Conservation (phyloP, 2,888 invertebrate species). For the Eupithecia vulgata region DNA sequence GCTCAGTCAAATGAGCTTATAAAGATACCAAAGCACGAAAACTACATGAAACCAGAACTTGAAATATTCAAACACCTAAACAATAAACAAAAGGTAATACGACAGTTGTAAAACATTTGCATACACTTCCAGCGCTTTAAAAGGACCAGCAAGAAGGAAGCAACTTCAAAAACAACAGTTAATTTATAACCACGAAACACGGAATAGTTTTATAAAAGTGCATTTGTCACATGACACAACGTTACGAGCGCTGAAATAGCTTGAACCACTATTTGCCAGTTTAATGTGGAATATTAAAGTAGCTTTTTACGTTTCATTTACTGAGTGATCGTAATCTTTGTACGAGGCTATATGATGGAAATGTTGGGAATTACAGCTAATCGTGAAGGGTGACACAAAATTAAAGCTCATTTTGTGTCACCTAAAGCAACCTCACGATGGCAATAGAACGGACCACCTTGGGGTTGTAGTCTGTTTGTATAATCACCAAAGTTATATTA, state of each 20-base stretch:
- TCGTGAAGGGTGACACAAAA: slow-evolving; percentile 7
- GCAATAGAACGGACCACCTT: neutral
- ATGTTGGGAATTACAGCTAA: slow-evolving; percentile 18
- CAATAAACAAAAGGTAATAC: slow-evolving; percentile 41
- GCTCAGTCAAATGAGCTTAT: slow-evolving; percentile 15
- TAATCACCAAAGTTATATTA: neutral
- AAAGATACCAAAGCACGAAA: slow-evolving; percentile 18
- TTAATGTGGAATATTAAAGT: slow-evolving; percentile 41
- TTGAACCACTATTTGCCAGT: slow-evolving; percentile 44
- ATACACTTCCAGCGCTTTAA: slow-evolving; percentile 43
- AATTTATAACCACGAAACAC: slow-evolving; percentile 64
- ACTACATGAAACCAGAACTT: slow-evolving; percentile 27
- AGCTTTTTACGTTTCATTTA: slow-evolving; percentile 37
- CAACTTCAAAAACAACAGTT: slow-evolving; percentile 45
- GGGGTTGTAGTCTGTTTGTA: neutral
- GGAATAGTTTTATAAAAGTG: slow-evolving; percentile 59
- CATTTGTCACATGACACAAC: slow-evolving; percentile 65
- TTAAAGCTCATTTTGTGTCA: neutral
- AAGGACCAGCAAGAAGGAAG: slow-evolving; percentile 43
- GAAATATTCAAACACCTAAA: slow-evolving; percentile 38
- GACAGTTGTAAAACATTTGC: slow-evolving; percentile 45
- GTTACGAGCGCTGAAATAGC: slow-evolving; percentile 50
- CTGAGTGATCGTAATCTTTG: slow-evolving; percentile 34
- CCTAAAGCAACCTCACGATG: neutral
- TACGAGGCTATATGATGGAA: slow-evolving; percentile 25